Percentiles rank a stretch among this genome's conserved stretches.
Conservation (phyloP, 2,888 invertebrate species). For the Drosophila mimica region DNA sequence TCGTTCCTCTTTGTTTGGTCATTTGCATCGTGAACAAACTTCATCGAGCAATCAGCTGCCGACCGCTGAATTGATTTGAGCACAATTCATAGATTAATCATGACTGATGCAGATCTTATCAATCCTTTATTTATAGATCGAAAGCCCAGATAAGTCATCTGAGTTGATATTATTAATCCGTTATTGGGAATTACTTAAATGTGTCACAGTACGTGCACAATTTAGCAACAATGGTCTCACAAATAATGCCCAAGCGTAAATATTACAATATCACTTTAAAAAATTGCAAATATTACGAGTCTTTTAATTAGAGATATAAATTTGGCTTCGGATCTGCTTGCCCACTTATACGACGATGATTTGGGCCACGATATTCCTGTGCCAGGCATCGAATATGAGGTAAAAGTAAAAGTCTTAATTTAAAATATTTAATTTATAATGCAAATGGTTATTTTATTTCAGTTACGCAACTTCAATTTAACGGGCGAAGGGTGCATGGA, state of each 20-base stretch:
- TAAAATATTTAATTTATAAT: not conserved
- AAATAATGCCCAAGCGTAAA: slow-evolving; percentile 50
- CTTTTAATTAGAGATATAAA: slow-evolving; percentile 47
- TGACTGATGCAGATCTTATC: not conserved
- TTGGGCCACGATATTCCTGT: slow-evolving; percentile 62
- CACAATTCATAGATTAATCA: not conserved
- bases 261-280: not conserved
- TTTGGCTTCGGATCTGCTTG: slow-evolving; percentile 55
- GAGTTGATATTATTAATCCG: slow-evolving; percentile 49
- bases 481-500: slow-evolving; percentile 48
- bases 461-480: slow-evolving; percentile 50
- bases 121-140: slow-evolving; percentile 40
- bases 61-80: not conserved
- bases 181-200: slow-evolving; percentile 65
- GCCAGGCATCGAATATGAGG: slow-evolving; percentile 65
- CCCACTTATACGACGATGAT: slow-evolving; percentile 60
- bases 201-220: slow-evolving; percentile 55
- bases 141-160: slow-evolving; percentile 35
- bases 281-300: no score
- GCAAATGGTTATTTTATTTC: not conserved
- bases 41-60: not conserved
- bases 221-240: slow-evolving; percentile 23
- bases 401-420: slow-evolving; percentile 7
- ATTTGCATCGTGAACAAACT: not conserved
- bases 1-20: no score